Conservation (phyloP, 30 jellyfish, hydroid and myxozoan species). For the Nemopilema nomurai region DNA sequence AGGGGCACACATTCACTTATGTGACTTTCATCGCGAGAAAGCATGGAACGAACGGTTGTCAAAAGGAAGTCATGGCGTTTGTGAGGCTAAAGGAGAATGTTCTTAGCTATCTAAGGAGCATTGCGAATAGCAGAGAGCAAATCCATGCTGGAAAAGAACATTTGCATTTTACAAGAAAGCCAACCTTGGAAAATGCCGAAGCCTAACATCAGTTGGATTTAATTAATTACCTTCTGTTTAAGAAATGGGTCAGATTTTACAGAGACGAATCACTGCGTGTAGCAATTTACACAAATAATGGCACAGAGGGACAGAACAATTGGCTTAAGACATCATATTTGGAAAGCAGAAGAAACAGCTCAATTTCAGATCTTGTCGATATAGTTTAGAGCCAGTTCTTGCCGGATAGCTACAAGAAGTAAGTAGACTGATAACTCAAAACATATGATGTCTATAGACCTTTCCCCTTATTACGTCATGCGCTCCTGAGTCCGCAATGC, state of each 20-base stretch:
- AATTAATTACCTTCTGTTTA: neutral
- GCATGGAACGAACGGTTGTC: slow-evolving; percentile 63
- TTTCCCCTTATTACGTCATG: too few relatives aligned
- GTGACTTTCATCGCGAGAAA: slow-evolving; percentile 53
- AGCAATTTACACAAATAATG: slow-evolving; percentile 37
- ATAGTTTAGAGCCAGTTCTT: slow-evolving; percentile 8
- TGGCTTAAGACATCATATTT: slow-evolving; percentile 40
- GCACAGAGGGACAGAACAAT: slow-evolving; percentile 35
- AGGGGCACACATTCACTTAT: slow-evolving; percentile 43
- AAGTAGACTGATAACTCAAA: neutral
- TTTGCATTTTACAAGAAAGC: slow-evolving; percentile 15
- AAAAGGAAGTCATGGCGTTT: slow-evolving; percentile 19
- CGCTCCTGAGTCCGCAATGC: too few relatives aligned
- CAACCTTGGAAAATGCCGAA: slow-evolving; percentile 22
- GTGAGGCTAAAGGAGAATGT: slow-evolving; percentile 18
- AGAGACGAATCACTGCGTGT: slow-evolving; percentile 29
- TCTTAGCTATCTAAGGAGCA: slow-evolving; percentile 5
- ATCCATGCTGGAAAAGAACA: neutral
- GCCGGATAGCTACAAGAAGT: neutral
- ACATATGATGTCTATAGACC: too few relatives aligned
- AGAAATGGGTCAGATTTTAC: slow-evolving; percentile 36
- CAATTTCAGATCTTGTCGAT: slow-evolving; percentile 24
- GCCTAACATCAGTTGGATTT: neutral
- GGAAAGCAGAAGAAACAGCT: slow-evolving; percentile 51
- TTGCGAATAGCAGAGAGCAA: slow-evolving; percentile 31